These are phyloP conservation scores for Drosophila birchii DNA, from an alignment of 2,888 invertebrate species.

Conservation along the genomic window DNA sequence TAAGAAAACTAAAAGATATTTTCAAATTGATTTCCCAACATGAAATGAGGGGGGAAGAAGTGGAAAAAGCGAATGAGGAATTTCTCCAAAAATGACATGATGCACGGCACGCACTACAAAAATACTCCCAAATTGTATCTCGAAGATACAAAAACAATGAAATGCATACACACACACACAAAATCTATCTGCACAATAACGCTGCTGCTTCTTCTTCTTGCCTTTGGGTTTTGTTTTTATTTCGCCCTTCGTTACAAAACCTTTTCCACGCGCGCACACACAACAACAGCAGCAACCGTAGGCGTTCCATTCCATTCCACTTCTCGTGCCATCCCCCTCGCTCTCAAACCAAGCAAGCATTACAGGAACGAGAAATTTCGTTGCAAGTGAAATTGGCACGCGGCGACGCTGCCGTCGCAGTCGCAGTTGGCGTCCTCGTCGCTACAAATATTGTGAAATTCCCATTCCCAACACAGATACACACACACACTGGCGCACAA, in stretches of 20 bases:
- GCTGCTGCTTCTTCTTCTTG: conserved; percentile 65
- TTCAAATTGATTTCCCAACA: conserved; percentile 23
- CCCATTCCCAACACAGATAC: conserved; percentile 44
- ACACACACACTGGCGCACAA: conserved; percentile 54
- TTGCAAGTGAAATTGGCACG: conserved; percentile 76
- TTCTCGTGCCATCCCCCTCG: conserved; percentile 2
- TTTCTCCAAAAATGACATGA: conserved; percentile 21
- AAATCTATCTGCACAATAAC: conserved; percentile 57
- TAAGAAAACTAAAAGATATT: conserved; percentile 2
- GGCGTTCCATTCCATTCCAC: conserved; percentile 10
- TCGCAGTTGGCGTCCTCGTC: conserved; percentile 2
- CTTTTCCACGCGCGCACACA: conserved; percentile 64
- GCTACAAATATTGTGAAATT: conserved; percentile 72
- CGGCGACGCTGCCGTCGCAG: conserved; percentile 41
- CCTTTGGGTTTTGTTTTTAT: conserved; percentile 76
- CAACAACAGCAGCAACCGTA: conserved; percentile 11
- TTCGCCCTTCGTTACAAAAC: conserved; percentile 73
- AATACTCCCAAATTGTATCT: neutral
- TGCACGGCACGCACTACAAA: conserved; percentile 28
- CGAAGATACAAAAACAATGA: conserved; percentile 6
- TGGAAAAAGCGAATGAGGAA: conserved; percentile 1
- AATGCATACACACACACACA: conserved; percentile 15
- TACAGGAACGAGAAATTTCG: conserved; percentile 52
- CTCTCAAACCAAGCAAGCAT: conserved; percentile 53
- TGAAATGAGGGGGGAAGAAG: neutral